A percentile compares a stretch with the other conserved stretches of the same genome.
These are phyloP conservation scores for Forbesichthys papilliferus DNA, from an alignment of 2,113 vertebrate genomes.

Conservation along the genomic window DNA sequence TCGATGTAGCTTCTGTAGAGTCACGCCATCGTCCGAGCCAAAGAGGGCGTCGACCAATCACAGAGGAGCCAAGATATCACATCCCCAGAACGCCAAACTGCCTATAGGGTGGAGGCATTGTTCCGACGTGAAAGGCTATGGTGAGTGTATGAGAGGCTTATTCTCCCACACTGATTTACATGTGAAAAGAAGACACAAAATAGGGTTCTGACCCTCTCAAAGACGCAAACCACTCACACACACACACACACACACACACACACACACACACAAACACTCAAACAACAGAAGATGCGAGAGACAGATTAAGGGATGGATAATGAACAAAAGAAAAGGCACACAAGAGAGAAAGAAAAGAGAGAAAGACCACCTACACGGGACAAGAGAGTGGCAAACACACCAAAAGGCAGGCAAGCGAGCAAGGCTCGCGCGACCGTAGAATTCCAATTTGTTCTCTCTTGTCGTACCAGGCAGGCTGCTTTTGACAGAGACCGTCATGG, in stretches of 20 bases:
- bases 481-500: conserved; percentile 42
- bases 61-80: conserved; percentile 10
- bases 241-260: conserved; percentile 18
- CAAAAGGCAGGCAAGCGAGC: not conserved
- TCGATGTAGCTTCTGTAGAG: not conserved
- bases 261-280: conserved; percentile 21
- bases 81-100: conserved; percentile 33
- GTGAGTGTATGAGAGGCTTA: conserved; percentile 39
- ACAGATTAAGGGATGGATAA: not conserved
- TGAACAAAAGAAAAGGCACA: not conserved
- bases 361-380: not conserved
- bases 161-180: conserved; percentile 63
- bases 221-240: conserved; percentile 29
- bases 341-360: not conserved
- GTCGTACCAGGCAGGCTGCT: conserved; percentile 43
- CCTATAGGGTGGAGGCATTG: conserved; percentile 45
- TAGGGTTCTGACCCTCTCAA: conserved; percentile 48
- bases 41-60: conserved; percentile 36
- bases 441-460: conserved; percentile 62
- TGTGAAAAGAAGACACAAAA: conserved; percentile 60
- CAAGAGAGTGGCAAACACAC: not conserved
- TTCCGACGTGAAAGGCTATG: conserved; percentile 44
- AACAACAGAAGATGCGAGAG: conserved; percentile 26
- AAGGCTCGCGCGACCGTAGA: conserved; percentile 51
- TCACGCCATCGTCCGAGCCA: conserved; percentile 55